Evolutionary conservation across 2,888 invertebrate genomes (phyloP).

Genomic region (Nasonovia ribisnigri): DNA sequence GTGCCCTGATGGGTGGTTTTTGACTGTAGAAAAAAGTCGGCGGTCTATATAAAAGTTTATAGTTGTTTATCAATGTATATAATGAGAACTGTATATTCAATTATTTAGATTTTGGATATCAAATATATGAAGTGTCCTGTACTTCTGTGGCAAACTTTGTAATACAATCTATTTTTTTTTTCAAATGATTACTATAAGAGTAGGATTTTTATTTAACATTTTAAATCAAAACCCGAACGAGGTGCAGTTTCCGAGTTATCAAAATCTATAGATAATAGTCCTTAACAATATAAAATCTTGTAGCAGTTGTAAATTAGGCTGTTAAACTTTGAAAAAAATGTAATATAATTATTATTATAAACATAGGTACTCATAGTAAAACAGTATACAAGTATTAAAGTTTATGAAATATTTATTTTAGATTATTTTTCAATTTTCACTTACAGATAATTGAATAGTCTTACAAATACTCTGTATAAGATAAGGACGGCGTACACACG

Average conservation of each 20-base stretch:
- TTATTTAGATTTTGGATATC: not conserved
- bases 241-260: not conserved
- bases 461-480: conserved; percentile 25
- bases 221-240: not conserved
- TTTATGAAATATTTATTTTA: not conserved
- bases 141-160: not conserved
- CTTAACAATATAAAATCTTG: not conserved
- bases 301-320: not conserved
- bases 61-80: too few relatives aligned
- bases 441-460: not conserved
- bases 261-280: not conserved
- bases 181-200: not conserved
- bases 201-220: too few relatives aligned
- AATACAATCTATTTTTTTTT: not conserved
- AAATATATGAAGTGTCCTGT: not conserved
- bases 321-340: not conserved
- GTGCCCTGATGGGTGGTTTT: too few relatives aligned
- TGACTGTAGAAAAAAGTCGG: too few relatives aligned
- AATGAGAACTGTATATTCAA: too few relatives aligned
- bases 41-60: too few relatives aligned
- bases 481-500: not conserved
- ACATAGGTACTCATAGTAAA: too few relatives aligned
- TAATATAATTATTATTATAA: not conserved
- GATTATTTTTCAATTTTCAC: not conserved
- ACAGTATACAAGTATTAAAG: not conserved